phyloP scores from a whole-genome alignment of 2,113 vertebrate species.

The Chelonoidis abingdonii region DNA sequence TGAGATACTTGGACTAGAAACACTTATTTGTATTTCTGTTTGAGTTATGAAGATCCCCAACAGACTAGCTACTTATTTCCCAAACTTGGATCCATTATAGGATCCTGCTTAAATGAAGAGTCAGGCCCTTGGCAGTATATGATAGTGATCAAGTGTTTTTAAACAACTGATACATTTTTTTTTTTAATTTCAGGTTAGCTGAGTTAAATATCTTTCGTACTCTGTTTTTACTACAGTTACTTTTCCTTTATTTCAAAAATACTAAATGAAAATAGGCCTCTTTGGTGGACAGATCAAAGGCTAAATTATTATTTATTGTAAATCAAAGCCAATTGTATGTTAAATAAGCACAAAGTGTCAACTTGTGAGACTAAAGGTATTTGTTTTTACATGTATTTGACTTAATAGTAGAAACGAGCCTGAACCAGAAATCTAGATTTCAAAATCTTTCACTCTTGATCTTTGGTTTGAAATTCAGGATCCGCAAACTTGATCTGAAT shows the following conservation, averaged over 20 bases:
- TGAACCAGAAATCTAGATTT: neutral
- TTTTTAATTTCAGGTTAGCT: neutral
- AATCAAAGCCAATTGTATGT: no score
- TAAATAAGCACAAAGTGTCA: neutral
- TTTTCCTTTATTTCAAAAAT: neutral
- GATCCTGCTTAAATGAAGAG: neutral
- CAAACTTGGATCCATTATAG: neutral
- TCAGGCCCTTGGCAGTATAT: neutral
- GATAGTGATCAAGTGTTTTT: neutral
- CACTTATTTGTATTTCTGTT: neutral
- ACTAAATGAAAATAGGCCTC: neutral
- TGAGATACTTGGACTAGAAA: neutral
- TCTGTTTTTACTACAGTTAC: neutral
- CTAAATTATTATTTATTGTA: no score
- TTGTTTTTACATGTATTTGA: neutral
- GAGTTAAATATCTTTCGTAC: neutral
- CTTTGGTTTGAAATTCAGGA: neutral
- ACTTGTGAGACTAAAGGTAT: neutral
- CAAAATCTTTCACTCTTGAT: neutral
- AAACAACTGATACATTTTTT: neutral
- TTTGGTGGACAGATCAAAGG: neutral
- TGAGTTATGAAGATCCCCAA: neutral
- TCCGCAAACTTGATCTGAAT: neutral
- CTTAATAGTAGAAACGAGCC: neutral
- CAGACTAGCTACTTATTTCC: neutral